These are phyloP conservation scores for Lagria hirta DNA, from an alignment of 2,888 invertebrate species.

Conservation along the genomic window DNA sequence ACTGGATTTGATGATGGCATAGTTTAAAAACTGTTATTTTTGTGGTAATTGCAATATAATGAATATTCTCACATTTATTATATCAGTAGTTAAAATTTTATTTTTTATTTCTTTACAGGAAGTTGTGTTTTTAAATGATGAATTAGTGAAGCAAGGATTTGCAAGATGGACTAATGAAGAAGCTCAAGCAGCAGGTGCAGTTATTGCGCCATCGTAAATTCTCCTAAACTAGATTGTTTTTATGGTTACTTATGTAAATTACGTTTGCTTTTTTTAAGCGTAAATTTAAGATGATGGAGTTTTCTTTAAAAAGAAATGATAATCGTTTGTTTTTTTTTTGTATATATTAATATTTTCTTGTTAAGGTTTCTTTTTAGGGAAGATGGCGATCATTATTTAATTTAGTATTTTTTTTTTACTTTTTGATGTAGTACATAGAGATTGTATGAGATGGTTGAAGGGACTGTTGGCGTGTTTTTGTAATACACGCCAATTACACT, in stretches of 20 bases:
- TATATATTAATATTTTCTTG: background rate
- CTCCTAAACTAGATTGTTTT: constrained; percentile 20
- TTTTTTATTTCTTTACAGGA: constrained; percentile 59
- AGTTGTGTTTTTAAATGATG: constrained; percentile 83
- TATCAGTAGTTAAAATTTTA: constrained; percentile 15
- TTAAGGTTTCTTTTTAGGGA: too few relatives aligned
- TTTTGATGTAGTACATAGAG: constrained; percentile 16
- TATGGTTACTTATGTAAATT: constrained; percentile 39
- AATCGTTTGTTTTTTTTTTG: constrained; percentile 1
- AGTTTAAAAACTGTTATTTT: too few relatives aligned
- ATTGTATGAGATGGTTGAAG: too few relatives aligned
- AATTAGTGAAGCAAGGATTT: constrained; percentile 79
- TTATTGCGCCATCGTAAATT: constrained; percentile 15
- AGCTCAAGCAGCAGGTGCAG: constrained; percentile 30
- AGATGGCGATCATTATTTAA: constrained; percentile 6
- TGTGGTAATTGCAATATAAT: too few relatives aligned
- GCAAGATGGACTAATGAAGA: constrained; percentile 68
- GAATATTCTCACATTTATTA: too few relatives aligned
- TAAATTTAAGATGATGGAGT: constrained; percentile 29
- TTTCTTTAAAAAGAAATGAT: constrained; percentile 16
- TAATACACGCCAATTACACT: constrained; percentile 3
- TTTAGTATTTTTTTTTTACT: constrained; percentile 11
- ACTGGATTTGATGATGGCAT: too few relatives aligned
- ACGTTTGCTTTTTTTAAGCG: constrained; percentile 38
- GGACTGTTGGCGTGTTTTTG: constrained; percentile 2